Base-by-base conservation (phyloP, 2,888 invertebrate species). In the Gisinianus flammeolus region DNA sequence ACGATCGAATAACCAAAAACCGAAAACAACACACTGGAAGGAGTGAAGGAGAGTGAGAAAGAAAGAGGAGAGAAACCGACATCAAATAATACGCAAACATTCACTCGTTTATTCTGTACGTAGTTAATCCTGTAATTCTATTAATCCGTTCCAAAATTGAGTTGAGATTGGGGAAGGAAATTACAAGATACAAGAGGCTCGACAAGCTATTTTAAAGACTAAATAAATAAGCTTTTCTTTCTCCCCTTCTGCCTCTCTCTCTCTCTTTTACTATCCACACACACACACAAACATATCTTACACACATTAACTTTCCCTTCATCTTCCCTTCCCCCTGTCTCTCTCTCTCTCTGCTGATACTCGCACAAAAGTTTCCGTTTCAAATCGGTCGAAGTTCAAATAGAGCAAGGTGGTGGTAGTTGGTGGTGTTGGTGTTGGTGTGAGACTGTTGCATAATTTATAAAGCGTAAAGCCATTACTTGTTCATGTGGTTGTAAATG, bases 401-500 rank as follows among this genome's bases (percentile, higher is more conserved):
- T n/a, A 30, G 35, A 44, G 31, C 5, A 44, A 22, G 26, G 44
- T n/a, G n/a, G 31, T 5, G 31, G 12, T 30, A 12, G 30, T 31
- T 30, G 31, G 31, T 4, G 31, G 31, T 30, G 67, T 26, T 28
- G 30, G 67, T 67, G 64, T 24, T n/a, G 64, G 64, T 30, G 30
- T n/a, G n/a, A n/a, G n/a, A n/a, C n/a, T n/a, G n/a, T n/a, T 67
- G 67, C 67, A 67, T 67, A 67, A 67, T 30, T 22, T 28, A 31
- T 28, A 30, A 30, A 19, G 54, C 19, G 28, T 28, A n/a, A 28
- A 12, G 67, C 31, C 8, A 67, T 30, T 67, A 31, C 30, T n/a
- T 28, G 26, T 64, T 28, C n/a, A 64, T 64, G 67, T 31, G 67
- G 67, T 67, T 67, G 67, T 67, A 67, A 67, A 67, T 31, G 67